A percentile compares a stretch with the other conserved stretches of the same genome.
Conservation (phyloP, 53 echinoderm and acorn worm species). For the Antedon mediterranea region DNA sequence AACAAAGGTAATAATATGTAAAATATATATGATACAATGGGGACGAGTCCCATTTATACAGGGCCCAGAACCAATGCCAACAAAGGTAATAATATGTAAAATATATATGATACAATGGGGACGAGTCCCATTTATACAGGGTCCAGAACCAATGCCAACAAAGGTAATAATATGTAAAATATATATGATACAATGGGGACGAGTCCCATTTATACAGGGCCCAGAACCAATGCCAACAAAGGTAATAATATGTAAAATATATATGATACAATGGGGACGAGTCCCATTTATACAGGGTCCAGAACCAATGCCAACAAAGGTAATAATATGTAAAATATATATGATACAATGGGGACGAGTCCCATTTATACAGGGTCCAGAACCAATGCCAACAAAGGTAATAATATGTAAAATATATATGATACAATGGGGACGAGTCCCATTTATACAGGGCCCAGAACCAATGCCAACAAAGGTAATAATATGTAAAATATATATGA, state of each 20-base stretch:
- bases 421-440: constrained; percentile 90
- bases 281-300: constrained; percentile 78
- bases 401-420: too few relatives aligned
- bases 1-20: too few relatives aligned
- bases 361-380: constrained; percentile 66
- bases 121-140: constrained; percentile 77
- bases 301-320: constrained; percentile 27
- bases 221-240: constrained; percentile 34
- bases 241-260: too few relatives aligned
- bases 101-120: too few relatives aligned
- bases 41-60: constrained; percentile 85
- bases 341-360: constrained; percentile 90
- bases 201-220: constrained; percentile 78
- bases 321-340: too few relatives aligned
- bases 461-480: too few relatives aligned
- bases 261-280: constrained; percentile 84
- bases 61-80: constrained; percentile 35
- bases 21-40: too few relatives aligned
- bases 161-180: too few relatives aligned
- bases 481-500: too few relatives aligned
- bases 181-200: constrained; percentile 84
- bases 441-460: constrained; percentile 59
- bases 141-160: constrained; percentile 34
- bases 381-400: constrained; percentile 29
- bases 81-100: too few relatives aligned